These are phyloP conservation scores for Peromyscus californicus DNA, from an alignment of 2,113 vertebrate species.

Conservation along the genomic window DNA sequence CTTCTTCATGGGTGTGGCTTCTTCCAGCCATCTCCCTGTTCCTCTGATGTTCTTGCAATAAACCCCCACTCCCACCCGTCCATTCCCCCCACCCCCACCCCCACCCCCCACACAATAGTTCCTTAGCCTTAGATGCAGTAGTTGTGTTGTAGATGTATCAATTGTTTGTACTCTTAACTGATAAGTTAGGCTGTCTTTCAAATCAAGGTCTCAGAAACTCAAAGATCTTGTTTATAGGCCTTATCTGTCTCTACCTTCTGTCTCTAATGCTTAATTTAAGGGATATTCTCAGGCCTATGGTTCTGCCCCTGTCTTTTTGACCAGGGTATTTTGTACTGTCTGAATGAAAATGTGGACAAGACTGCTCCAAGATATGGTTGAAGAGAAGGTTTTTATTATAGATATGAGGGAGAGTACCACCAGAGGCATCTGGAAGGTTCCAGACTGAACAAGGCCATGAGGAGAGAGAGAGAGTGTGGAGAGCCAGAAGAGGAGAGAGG, in stretches of 20 bases:
- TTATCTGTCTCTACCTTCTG: not conserved
- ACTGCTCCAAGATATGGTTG: not conserved
- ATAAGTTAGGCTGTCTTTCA: not conserved
- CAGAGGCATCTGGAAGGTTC: not conserved
- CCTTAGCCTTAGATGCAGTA: too few species aligned
- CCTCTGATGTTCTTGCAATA: not conserved
- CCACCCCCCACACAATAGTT: too few species aligned
- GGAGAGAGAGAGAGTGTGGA: not conserved
- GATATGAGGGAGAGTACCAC: not conserved
- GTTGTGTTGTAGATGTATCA: not conserved
- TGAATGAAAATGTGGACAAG: not conserved
- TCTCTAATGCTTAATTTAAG: not conserved
- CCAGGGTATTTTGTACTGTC: not conserved
- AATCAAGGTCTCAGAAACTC: not conserved
- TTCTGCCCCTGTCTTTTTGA: not conserved
- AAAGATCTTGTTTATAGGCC: not conserved
- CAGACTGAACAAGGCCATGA: not conserved
- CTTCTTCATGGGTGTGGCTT: too few species aligned
- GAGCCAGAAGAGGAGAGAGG: not conserved
- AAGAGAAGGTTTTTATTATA: not conserved
- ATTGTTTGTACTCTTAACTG: not conserved
- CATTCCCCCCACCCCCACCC: not conserved
- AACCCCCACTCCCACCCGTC: accelerated
- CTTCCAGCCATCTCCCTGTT: not conserved
- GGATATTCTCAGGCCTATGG: not conserved